Evolutionary conservation across 2,113 vertebrate genomes (phyloP).

Genomic region (Percina caprodes): DNA sequence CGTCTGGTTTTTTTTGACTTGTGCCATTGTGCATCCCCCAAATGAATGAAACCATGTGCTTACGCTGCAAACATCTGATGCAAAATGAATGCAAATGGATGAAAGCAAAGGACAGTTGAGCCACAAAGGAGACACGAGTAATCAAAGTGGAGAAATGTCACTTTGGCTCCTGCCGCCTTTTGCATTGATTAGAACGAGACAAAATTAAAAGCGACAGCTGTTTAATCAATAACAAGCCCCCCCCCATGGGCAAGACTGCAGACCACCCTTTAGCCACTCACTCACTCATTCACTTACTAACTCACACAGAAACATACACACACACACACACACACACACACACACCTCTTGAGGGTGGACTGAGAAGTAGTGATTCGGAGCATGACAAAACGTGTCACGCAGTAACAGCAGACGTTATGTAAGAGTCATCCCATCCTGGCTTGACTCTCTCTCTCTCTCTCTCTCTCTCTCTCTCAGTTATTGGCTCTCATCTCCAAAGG

Average conservation of each 20-base stretch:
- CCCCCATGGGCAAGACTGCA: slow-evolving; percentile 10
- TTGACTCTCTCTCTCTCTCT: slow-evolving; percentile 14
- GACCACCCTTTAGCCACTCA: slow-evolving; percentile 24
- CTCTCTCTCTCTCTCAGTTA: slow-evolving; percentile 8
- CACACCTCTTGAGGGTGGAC: slow-evolving; percentile 28
- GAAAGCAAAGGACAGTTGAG: slow-evolving; percentile 38
- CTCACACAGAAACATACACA: neutral
- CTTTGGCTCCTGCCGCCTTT: slow-evolving; percentile 56
- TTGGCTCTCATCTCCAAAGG: slow-evolving; percentile 47
- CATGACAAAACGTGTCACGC: slow-evolving; percentile 60
- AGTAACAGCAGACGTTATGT: slow-evolving; percentile 58
- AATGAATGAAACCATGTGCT: slow-evolving; percentile 3
- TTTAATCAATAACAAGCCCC: slow-evolving; percentile 67
- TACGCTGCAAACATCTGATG: neutral
- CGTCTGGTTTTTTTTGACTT: neutral
- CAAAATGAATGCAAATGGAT: slow-evolving; percentile 38
- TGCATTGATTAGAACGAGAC: slow-evolving; percentile 66
- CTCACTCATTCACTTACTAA: no score
- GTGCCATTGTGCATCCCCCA: slow-evolving; percentile 13
- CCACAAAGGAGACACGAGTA: slow-evolving; percentile 61
- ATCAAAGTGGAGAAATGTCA: slow-evolving; percentile 68
- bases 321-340: slow-evolving; percentile 6
- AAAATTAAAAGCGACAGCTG: slow-evolving; percentile 70
- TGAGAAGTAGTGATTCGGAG: slow-evolving; percentile 37
- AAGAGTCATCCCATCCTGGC: slow-evolving; percentile 49